Base-by-base conservation (phyloP, 2,797 vertebrate genomes). In the Adrianichthys oophorus region DNA sequence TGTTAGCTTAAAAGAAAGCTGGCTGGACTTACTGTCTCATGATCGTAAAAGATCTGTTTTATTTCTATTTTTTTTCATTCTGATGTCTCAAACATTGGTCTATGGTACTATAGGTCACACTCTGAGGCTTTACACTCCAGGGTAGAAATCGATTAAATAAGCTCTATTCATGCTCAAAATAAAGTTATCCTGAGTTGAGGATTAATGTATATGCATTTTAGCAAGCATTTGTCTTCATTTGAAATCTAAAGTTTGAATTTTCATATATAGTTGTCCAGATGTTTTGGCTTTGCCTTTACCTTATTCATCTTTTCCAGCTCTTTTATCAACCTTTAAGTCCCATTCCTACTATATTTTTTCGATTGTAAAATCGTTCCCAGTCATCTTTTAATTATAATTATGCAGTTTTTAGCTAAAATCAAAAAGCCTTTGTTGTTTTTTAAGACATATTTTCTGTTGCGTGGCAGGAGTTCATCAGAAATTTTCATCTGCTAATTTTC, bases 21-120 rank as follows among this genome's bases (percentile, higher is more conserved):
- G 72, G 80, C 54, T 26, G 10, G 66, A 57, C 57, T 59, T 48
- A 64, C n/a, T 76, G 63, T 86, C 76, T 76, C 64, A 68, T 67
- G 76, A 85, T 82, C 74, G 71, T 57, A 47, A 79, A 75, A 79
- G 71, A 72, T 65, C 19, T 37, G 10, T 3, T 10, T 37, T 37
- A 10, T 37, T 37, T 32, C 8, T 12, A 32, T 32, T 10, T 32
- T 37, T 12, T 83, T 56, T 79, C 78, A 78, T 72, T 74, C 72
- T 78, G 73, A 78, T 72, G 70, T 84, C 56, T 66, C 48, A 61
- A 76, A 76, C 79, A 68, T 82, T 72, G 74, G 79, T 77, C 65
- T 72, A 74, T 82, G 79, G 87, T 76, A 83, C 73, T 46, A 68
- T 83, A 73, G 64, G 66, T 52, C 80, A 72, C 74, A 87, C 52